Percentiles rank a stretch among this genome's conserved stretches.
These are phyloP conservation scores for Cantharis rufa DNA, from an alignment of 2,888 invertebrate species.

Conservation along the genomic window DNA sequence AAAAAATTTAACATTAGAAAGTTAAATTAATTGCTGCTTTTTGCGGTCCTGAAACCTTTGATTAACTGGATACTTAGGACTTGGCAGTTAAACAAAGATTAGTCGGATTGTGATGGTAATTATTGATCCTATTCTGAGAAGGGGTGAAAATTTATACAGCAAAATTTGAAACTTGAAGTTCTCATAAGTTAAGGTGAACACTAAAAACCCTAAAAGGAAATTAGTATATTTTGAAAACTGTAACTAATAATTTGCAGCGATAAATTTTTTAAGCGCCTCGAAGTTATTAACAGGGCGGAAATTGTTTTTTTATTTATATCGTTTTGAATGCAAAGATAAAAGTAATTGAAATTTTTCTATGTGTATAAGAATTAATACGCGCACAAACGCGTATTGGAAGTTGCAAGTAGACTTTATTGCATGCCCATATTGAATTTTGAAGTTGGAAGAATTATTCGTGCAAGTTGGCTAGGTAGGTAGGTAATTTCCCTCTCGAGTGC, in stretches of 20 bases:
- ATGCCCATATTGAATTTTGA: slow-evolving; percentile 26
- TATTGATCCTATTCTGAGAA: not conserved
- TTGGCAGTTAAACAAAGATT: not conserved
- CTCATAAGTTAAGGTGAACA: not conserved
- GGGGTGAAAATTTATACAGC: not conserved
- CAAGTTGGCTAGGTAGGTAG: slow-evolving; percentile 26
- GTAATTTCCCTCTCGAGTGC: slow-evolving; percentile 42
- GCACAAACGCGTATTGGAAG: not conserved
- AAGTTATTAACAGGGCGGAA: not conserved
- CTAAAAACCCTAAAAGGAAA: not conserved
- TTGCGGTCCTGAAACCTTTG: not conserved
- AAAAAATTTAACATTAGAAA: not conserved
- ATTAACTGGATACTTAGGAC: not conserved
- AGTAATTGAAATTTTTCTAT: not conserved
- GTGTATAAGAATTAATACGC: not conserved
- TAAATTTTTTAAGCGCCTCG: not conserved
- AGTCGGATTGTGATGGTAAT: not conserved
- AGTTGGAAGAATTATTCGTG: slow-evolving; percentile 33
- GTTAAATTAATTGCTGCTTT: not conserved
- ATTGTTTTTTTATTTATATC: not conserved
- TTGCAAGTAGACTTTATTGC: slow-evolving; percentile 25
- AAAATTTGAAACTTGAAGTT: not conserved
- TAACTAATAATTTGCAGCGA: not conserved
- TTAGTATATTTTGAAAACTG: not conserved
- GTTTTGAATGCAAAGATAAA: not conserved